phyloP scores from a whole-genome alignment of 2,113 vertebrate genomes.

The Brienomyrus brachyistius region DNA sequence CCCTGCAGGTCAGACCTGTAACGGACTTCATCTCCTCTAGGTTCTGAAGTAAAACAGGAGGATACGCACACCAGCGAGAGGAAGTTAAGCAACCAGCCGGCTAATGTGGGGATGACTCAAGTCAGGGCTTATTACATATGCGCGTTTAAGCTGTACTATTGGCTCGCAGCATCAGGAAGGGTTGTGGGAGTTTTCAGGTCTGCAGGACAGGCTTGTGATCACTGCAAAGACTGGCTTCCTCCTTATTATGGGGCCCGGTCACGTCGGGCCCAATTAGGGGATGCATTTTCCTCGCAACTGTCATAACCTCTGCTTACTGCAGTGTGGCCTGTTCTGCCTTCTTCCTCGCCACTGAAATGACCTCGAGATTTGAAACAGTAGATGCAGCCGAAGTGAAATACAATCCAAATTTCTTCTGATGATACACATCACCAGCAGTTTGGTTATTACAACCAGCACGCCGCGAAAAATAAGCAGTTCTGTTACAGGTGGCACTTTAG shows the following conservation, averaged over 20 bases:
- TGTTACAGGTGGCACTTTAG: neutral
- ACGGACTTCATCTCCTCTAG: neutral
- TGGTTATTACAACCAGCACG: neutral
- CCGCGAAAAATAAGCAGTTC: neutral
- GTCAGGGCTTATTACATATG: neutral
- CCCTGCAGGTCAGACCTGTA: neutral
- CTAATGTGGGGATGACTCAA: neutral
- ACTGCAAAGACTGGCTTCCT: neutral
- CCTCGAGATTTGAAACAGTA: neutral
- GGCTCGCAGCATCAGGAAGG: neutral
- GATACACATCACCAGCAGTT: neutral
- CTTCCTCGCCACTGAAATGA: neutral
- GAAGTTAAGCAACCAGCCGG: neutral
- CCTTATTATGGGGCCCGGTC: neutral
- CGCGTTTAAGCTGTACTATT: neutral
- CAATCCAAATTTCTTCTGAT: neutral
- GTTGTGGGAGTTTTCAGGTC: neutral
- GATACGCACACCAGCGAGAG: neutral
- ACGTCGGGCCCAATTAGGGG: neutral
- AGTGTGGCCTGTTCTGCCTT: neutral
- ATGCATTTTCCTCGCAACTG: neutral
- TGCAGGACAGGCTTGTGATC: neutral
- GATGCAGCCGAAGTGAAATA: neutral
- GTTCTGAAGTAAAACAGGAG: neutral
- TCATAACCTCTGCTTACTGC: neutral